A percentile compares a stretch with the other conserved stretches of the same genome.
These are phyloP conservation scores for Tonatia bakeri DNA, from an alignment of 2,113 vertebrate genomes.

Conservation along the genomic window DNA sequence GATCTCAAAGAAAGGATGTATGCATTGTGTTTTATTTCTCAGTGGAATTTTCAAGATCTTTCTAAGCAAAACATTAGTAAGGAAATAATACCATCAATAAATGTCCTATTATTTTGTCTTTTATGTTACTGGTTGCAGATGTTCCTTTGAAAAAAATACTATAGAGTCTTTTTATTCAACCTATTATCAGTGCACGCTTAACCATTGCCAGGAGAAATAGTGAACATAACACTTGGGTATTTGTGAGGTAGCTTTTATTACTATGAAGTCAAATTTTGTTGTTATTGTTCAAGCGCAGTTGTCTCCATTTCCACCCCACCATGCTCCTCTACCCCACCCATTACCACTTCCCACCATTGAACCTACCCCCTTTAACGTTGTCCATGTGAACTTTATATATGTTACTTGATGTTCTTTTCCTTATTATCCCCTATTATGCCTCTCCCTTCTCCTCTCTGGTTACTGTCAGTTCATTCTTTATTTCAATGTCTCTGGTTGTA, in stretches of 20 bases:
- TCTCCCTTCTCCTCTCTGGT: no score
- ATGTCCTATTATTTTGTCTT: constrained; percentile 79
- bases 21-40: constrained; percentile 64
- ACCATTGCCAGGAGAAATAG: constrained; percentile 60
- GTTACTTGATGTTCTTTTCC: no score
- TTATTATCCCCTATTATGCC: no score
- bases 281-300: no score
- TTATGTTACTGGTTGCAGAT: constrained; percentile 77
- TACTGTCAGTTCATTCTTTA: no score
- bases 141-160: constrained; percentile 67
- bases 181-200: constrained; percentile 70
- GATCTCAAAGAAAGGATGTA: constrained; percentile 65
- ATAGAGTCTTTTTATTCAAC: constrained; percentile 66
- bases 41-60: constrained; percentile 70
- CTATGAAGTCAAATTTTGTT: no score
- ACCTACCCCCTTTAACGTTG: no score
- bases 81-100: constrained; percentile 70
- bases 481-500: no score
- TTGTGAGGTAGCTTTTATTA: not conserved
- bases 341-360: no score
- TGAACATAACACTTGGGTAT: constrained; percentile 34
- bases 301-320: no score
- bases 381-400: no score
- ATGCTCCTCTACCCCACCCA: no score
- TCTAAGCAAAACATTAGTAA: constrained; percentile 74